Evolutionary conservation across 2,113 vertebrate species (phyloP), one percentile per base, ranked within the genome.

Genomic region (Amphiprion percula): DNA sequence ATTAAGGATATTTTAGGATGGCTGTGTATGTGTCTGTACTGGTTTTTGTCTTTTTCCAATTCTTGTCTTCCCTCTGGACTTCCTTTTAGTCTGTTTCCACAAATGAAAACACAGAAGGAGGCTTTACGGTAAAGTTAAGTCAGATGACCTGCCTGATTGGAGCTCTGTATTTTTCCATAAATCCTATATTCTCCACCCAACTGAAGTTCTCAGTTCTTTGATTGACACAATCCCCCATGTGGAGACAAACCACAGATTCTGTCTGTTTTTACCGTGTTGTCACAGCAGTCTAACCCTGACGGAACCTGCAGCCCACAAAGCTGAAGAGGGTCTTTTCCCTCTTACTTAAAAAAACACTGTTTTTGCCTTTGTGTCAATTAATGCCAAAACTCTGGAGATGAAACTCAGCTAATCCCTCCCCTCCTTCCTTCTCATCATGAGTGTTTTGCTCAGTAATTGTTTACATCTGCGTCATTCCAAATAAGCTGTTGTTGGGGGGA

Each of bases 381-480:
- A 78, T 80, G 58, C 52, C 62, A 63, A 83, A 87, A 68, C 71
- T 72, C 54, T 67, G 81, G 68, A 85, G 72, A 84, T 78, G 66
- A 73, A 88, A 73, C 77, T 80, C 60, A 49, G 54, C 82, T 90
- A 87, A 90, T 91, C 74, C 68, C 67, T 33, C 59, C 56, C 50
- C 78, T 80, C 80, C 65, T 92, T 87, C 74, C 81, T 78, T 68
- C 64, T 72, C 55, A 67, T 92, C 88, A 86, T 80, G 82, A 88
- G 74, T 44, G 9, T 93, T 91, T 91, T 89, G 80, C 90, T 79
- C 69, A 53, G 79, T 93, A 92, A 94, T 91, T 92, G 90, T 93
- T 94, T 90, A 91, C 93, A 94, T 92, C 80, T 93, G 93, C 44
- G 17, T 74, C 65, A n/a, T 82, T 92, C 82, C 82, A 84, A 90